Evolutionary conservation across 2,113 vertebrate genomes (phyloP).

Genomic region (Elanus axillaris): DNA sequence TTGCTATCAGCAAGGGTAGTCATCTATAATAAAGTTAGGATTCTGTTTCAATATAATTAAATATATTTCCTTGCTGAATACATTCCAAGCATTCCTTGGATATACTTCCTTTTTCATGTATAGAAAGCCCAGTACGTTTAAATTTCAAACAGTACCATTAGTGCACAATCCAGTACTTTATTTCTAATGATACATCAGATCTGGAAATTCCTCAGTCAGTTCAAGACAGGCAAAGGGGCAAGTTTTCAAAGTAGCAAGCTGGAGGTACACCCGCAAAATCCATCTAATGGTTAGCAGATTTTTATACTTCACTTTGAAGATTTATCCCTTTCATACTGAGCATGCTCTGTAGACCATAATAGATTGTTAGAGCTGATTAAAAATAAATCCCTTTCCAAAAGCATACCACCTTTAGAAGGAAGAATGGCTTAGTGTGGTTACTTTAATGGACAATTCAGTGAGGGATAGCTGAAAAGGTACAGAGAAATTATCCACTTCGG

Average conservation of each 20-base stretch:
- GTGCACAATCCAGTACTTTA: constrained; percentile 37
- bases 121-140: constrained; percentile 64
- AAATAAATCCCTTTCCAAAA: constrained; percentile 20
- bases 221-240: constrained; percentile 40
- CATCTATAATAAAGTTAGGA: constrained; percentile 65
- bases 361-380: constrained; percentile 39
- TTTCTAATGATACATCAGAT: constrained; percentile 44
- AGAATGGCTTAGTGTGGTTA: neutral
- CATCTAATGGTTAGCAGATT: constrained; percentile 46
- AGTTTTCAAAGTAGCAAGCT: constrained; percentile 32
- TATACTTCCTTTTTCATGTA: constrained; percentile 60
- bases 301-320: constrained; percentile 29
- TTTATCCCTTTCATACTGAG: constrained; percentile 21
- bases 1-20: constrained; percentile 14
- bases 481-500: neutral
- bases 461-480: neutral
- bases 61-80: constrained; percentile 61
- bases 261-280: constrained; percentile 16
- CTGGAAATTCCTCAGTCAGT: constrained; percentile 40
- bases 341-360: neutral
- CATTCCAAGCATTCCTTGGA: constrained; percentile 74
- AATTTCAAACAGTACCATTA: constrained; percentile 65
- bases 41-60: constrained; percentile 76
- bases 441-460: neutral
- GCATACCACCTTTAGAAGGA: neutral